Evolutionary conservation across 2,797 vertebrate species (phyloP), one percentile per base, ranked within the genome.

Genomic region (Sebastes baramenuke): DNA sequence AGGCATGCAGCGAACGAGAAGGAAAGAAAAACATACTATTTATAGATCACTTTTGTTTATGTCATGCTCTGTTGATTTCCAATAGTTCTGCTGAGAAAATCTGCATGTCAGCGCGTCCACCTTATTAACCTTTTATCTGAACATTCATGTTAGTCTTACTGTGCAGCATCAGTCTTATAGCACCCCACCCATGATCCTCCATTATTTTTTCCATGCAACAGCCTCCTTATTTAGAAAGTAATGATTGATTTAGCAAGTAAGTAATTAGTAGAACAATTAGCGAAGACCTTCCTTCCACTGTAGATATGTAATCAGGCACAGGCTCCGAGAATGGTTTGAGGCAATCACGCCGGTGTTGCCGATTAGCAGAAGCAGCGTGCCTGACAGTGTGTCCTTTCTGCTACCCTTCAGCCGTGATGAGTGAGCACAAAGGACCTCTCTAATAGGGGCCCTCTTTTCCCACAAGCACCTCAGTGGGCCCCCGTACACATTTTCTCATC

Each of bases 331-430:
- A 88, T 89, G 79, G 72, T 89, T 85, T 55, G 81, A 80, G 80
- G 85, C 79, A 75, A 87, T 88, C 86, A 79, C 77, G 77, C 61
- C 68, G 70, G 83, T 87, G 88, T 90, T 88, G 87, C 67, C 67
- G 89, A 92, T 94, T 92, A 93, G 82, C 85, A 77, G 89, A 83
- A 82, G 83, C 87, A 80, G 85, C 22, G 79, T 85, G 90, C 74
- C 87, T 88, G 89, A 94, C 86, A 83, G 88, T 82, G 87, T 76
- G 86, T 88, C 88, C 89, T 91, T 91, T 93, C 88, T 92, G 86
- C 80, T 86, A 77, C 80, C 88, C 88, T 88, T 88, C 90, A 86
- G 84, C 75, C 56, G 80, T 79, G 81, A 82, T 87, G 89, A 88
- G 76, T 81, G 90, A 93, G 88, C 88, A 94, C 87, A 90, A 93